Evolutionary conservation across 2,888 invertebrate species (phyloP), one percentile per base, ranked within the genome.

Genomic region (Notodonta ziczac): DNA sequence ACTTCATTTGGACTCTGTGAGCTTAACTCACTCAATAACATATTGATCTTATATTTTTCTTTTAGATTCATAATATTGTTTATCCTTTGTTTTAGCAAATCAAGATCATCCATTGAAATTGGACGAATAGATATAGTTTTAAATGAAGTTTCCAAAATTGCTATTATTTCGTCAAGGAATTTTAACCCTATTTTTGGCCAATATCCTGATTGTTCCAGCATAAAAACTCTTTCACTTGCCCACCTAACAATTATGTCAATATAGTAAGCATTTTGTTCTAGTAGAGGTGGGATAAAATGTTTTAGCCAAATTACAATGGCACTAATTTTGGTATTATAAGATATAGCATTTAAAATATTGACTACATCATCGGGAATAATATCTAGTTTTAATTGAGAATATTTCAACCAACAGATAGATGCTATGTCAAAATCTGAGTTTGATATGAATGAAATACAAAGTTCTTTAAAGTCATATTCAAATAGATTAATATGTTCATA

Each of bases 151-250:
- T 90, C 88, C 57, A 93, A 74, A 55, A 93, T 86, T 59, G 67
- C 66, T 63, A 84, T 80, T 56, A 93, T 82, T 72, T 91, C 88
- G 70, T 90, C 88, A 69, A 91, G 84, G 70, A 91, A 93, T 74
- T 91, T 93, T 8, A 91, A 76, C 2, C 93, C 94, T 67, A 94
- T 91, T 84, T 94, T 94, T 39, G 94, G 94, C 94, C 94, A 94
- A 77, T 93, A 93, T 61, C 82, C 73, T 44, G 93, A 92, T 63
- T 90, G 86, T 75, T 94, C 94, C 52, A 94, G 78, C 50, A 82
- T 76, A 73, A 93, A 90, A 67, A 93, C 85, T 70, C 92, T 88
- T 67, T 92, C 90, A 70, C 88, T 88, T 13, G 91, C 88, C 94
- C 94, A 94, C 72, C 89, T 89, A 4, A 93, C 92, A 82, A 94